A percentile compares a stretch with the other conserved stretches of the same genome.
Evolutionary conservation across 2,113 vertebrate genomes (phyloP).

Genomic region (Gadus macrocephalus): DNA sequence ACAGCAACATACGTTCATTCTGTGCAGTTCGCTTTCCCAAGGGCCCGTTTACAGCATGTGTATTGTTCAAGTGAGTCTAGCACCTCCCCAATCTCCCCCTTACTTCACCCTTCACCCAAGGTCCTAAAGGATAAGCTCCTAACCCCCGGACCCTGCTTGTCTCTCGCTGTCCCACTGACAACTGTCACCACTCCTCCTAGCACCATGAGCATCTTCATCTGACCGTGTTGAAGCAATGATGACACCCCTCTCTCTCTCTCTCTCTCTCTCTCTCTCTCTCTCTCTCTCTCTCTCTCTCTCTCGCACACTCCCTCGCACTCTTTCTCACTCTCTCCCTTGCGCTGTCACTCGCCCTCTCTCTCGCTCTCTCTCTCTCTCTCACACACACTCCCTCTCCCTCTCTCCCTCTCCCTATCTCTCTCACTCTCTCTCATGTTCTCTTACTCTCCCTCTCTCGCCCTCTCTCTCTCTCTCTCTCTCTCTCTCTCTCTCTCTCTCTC

Average conservation of each 20-base stretch:
- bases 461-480: no score
- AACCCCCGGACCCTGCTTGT: slow-evolving; percentile 42
- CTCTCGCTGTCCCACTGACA: slow-evolving; percentile 50
- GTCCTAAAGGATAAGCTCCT: slow-evolving; percentile 41
- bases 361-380: background rate
- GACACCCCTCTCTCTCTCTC: slow-evolving; percentile 42
- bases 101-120: slow-evolving; percentile 22
- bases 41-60: background rate
- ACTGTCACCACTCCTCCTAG: slow-evolving; percentile 54
- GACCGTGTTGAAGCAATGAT: slow-evolving; percentile 54
- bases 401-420: no score
- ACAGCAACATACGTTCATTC: no score
- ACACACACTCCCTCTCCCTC: background rate
- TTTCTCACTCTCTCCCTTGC: no score
- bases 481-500: background rate
- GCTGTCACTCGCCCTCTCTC: no score
- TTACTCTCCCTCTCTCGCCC: background rate
- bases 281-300: no score
- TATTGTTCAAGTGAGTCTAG: background rate
- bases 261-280: no score
- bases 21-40: background rate
- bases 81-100: slow-evolving; percentile 7
- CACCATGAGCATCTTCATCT: slow-evolving; percentile 47
- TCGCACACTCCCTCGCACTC: no score
- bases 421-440: background rate